Conservation (phyloP, 2,888 invertebrate genomes). For the Xanthorhoe designata region DNA sequence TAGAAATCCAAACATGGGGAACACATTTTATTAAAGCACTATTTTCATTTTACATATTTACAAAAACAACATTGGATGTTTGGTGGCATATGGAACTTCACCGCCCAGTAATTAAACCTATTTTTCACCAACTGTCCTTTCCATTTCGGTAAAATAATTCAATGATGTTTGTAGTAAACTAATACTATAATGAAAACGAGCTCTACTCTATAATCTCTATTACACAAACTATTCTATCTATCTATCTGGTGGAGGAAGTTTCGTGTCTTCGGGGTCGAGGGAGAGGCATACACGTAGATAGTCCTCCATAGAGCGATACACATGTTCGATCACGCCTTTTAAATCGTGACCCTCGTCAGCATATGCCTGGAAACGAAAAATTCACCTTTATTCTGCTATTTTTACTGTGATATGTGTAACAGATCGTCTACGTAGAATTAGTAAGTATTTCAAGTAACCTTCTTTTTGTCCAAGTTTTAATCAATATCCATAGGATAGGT, state of each 20-base stretch:
- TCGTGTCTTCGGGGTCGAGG: constrained; percentile 91
- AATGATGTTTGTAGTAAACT: not conserved
- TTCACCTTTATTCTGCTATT: not conserved
- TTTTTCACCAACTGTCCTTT: not conserved
- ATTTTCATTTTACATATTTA: constrained; percentile 82
- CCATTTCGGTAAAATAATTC: not conserved
- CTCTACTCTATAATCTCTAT: constrained; percentile 42
- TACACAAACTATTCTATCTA: constrained; percentile 46
- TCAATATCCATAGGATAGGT: no score
- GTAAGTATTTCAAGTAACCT: no score
- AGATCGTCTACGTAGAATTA: no score
- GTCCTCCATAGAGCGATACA: constrained; percentile 97
- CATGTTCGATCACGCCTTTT: constrained; percentile 94
- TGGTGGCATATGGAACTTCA: constrained; percentile 18
- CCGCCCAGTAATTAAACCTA: not conserved
- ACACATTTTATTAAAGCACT: constrained; percentile 83
- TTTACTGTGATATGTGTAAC: not conserved
- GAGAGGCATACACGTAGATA: constrained; percentile 96
- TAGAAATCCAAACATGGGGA: constrained; percentile 64
- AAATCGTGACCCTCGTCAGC: constrained; percentile 96
- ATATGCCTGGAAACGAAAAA: constrained; percentile 89
- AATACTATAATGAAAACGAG: not conserved
- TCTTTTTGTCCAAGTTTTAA: no score
- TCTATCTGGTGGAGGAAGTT: constrained; percentile 87
- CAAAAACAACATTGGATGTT: constrained; percentile 60